Conservation (phyloP, 2,888 invertebrate species). For the Drosophila planitibia region DNA sequence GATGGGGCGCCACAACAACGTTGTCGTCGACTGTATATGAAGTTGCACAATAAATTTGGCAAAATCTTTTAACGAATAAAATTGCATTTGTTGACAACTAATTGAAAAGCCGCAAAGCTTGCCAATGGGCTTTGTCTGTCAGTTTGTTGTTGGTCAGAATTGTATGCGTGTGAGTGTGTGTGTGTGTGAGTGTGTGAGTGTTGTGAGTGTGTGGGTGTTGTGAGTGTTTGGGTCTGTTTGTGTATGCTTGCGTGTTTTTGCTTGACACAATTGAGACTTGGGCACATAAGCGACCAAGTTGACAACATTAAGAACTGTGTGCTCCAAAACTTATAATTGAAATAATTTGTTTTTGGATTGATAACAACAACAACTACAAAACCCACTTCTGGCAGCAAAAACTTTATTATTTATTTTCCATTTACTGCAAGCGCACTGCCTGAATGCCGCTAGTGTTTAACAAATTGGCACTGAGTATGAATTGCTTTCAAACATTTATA, state of each 20-base stretch:
- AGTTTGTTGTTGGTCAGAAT: constrained; percentile 44
- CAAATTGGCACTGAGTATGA: constrained; percentile 39
- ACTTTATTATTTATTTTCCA: constrained; percentile 47
- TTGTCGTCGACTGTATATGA: constrained; percentile 35
- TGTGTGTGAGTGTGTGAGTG: neutral
- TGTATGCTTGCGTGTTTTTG: constrained; percentile 63
- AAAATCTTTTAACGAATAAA: constrained; percentile 70
- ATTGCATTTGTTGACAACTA: constrained; percentile 74
- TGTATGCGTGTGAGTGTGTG: constrained; percentile 4
- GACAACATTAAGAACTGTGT: constrained; percentile 72
- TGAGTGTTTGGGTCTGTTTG: constrained; percentile 14
- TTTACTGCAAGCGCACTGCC: constrained; percentile 4
- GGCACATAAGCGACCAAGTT: constrained; percentile 73
- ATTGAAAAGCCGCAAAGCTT: constrained; percentile 77
- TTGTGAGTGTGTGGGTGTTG: neutral
- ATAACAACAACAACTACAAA: constrained; percentile 21
- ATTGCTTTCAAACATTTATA: constrained; percentile 25
- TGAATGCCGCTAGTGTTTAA: constrained; percentile 21
- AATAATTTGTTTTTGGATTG: constrained; percentile 70
- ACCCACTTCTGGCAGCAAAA: constrained; percentile 38
- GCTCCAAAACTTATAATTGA: constrained; percentile 73
- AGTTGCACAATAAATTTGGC: constrained; percentile 56
- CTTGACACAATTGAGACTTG: constrained; percentile 70
- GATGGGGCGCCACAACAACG: constrained; percentile 25
- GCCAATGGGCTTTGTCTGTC: constrained; percentile 62